Base-by-base conservation (phyloP, 1,140 invertebrate genomes). In the Papilio polyxenes region DNA sequence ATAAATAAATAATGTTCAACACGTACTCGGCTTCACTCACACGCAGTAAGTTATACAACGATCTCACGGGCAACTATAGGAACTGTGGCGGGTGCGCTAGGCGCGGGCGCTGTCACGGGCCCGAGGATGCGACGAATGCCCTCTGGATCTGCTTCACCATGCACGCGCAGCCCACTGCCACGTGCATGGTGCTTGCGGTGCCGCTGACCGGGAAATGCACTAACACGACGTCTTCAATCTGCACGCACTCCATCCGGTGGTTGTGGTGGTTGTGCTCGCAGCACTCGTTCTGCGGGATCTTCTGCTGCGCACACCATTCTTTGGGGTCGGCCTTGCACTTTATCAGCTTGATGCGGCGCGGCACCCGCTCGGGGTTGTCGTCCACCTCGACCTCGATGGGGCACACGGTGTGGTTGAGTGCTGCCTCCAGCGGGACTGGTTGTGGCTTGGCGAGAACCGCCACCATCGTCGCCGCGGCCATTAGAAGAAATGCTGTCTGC, bases 151-250 rank as follows among this genome's bases (percentile, higher is more conserved):
- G 82, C 74, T 83, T 81, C 79, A 93, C 88, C 85, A 91, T 83
- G 86, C 92, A 93, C n/a, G 87, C 82, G 88, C 92, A 93, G 84
- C 92, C 92, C 82, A 93, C 92, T 1, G 89, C 85, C 86, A 93
- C 91, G 69, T 85, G 86, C 76, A 86, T 75, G 53, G 82, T 76
- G 69, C 56, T 44, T 59, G 87, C 82, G 51, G 31, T 23, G 23
- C 75, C 37, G 11, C 11, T 53, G 65, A 56, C 69, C 74, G 86
- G 87, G 91, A 87, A 90, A 76, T 84, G 87, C 82, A 93, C 92
- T 44, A 88, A 85, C 87, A 92, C 92, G 75, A 69, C 84, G 86
- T 93, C 92, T 65, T 80, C 87, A 72, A 93, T 87, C 87, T 93
- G 88, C 44, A 90, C 89, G 87, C 92, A 93, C 82, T 90, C 84